Evolutionary conservation across 2,888 invertebrate genomes (phyloP).

Genomic region (Liopterus haemorrhoidalis): DNA sequence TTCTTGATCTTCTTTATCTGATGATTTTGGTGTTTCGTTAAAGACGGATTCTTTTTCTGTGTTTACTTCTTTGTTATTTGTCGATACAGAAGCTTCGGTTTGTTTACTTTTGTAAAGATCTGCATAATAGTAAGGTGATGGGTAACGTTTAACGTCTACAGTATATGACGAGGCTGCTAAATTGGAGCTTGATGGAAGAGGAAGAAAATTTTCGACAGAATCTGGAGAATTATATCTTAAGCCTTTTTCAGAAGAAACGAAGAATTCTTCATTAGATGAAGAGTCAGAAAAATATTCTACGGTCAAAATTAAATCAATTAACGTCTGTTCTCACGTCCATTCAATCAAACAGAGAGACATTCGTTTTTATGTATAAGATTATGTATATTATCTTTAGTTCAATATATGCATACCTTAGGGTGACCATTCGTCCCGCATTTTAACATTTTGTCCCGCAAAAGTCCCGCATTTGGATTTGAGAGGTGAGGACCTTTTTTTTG

Average conservation of each 20-base stretch:
- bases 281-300: constrained; percentile 45
- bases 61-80: too few species aligned
- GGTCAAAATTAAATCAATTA: constrained; percentile 27
- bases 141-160: constrained; percentile 58
- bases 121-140: constrained; percentile 79
- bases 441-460: too few species aligned
- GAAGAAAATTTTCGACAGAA: constrained; percentile 51
- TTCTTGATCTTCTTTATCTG: constrained; percentile 23
- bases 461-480: too few species aligned
- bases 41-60: too few species aligned
- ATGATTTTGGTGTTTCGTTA: constrained; percentile 10
- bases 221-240: constrained; percentile 64
- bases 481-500: too few species aligned
- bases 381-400: too few species aligned
- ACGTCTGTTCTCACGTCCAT: neutral
- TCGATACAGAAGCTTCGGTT: constrained; percentile 28
- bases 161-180: constrained; percentile 51
- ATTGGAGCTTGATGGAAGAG: constrained; percentile 45
- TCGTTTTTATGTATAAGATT: too few species aligned
- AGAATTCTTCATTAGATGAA: constrained; percentile 45
- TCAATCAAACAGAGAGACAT: too few species aligned
- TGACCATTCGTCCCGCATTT: too few species aligned
- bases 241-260: constrained; percentile 40
- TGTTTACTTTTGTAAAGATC: constrained; percentile 58
- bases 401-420: too few species aligned